Conservation (phyloP, 2,888 invertebrate genomes). For the Cephonodes hylas region DNA sequence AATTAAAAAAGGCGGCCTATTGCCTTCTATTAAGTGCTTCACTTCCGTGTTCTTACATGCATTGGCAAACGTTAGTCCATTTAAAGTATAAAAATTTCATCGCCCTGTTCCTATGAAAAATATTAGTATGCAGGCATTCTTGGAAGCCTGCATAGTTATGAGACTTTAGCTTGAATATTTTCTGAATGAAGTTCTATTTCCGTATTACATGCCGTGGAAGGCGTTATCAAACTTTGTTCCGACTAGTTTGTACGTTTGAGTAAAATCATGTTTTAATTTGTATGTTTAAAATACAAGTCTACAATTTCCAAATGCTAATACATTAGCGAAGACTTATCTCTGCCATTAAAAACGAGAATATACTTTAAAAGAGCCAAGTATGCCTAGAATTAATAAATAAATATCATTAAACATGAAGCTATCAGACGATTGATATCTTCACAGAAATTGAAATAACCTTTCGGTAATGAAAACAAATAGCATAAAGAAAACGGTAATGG, state of each 20-base stretch:
- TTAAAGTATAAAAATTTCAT: neutral
- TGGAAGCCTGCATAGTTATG: slow-evolving; percentile 5
- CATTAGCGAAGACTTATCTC: no score
- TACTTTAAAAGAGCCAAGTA: neutral
- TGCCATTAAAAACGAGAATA: neutral
- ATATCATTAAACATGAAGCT: neutral
- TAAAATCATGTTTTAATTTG: neutral
- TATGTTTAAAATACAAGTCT: no score
- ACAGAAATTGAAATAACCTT: slow-evolving; percentile 8
- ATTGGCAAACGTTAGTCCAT: slow-evolving; percentile 9
- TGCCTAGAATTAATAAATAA: neutral
- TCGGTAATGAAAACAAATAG: slow-evolving; percentile 23
- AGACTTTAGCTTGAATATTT: neutral
- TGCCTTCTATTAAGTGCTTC: slow-evolving; percentile 20
- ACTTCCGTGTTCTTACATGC: slow-evolving; percentile 9
- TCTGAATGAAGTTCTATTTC: neutral
- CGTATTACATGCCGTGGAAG: neutral
- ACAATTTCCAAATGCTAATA: no score
- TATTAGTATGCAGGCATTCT: neutral
- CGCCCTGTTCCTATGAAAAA: neutral
- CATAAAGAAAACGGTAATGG: slow-evolving; percentile 15
- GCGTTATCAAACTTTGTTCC: neutral
- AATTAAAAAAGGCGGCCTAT: slow-evolving; percentile 28
- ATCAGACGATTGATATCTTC: neutral
- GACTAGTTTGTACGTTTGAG: neutral